phyloP scores from a whole-genome alignment of 1,140 invertebrate species.

The Batillaria attramentaria region DNA sequence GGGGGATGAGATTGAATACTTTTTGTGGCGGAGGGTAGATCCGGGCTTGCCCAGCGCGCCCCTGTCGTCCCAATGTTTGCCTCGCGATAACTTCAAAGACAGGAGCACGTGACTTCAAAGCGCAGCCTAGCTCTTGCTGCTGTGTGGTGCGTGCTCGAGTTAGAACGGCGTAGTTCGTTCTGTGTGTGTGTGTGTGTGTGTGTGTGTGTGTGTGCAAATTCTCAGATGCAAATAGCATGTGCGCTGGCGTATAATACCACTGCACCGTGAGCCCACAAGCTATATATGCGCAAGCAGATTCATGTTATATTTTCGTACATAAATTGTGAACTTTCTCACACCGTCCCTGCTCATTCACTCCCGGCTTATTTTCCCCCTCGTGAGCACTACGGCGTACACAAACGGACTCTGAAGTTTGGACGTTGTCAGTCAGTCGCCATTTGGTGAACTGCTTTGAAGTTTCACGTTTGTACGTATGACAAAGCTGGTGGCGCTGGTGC shows the following conservation, averaged over 20 bases:
- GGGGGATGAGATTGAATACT: too few relatives aligned
- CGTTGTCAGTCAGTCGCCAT: too few relatives aligned
- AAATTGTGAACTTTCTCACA: not conserved
- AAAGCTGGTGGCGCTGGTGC: too few relatives aligned
- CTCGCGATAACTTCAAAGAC: slow-evolving; percentile 4
- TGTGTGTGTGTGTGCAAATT: not conserved
- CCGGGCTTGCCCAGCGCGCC: not conserved
- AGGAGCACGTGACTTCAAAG: not conserved
- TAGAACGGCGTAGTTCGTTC: not conserved
- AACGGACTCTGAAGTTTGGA: too few relatives aligned
- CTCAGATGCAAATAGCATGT: not conserved
- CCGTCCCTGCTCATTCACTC: not conserved
- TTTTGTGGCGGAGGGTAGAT: too few relatives aligned
- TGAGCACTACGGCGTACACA: not conserved
- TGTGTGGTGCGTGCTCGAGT: slow-evolving; percentile 1
- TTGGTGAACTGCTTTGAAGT: too few relatives aligned
- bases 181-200: slow-evolving; percentile 8
- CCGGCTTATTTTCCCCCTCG: not conserved
- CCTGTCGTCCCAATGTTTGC: slow-evolving; percentile 12
- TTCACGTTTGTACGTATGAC: too few relatives aligned
- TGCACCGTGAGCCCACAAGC: too few relatives aligned
- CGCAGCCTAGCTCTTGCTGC: not conserved
- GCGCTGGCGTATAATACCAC: too few relatives aligned
- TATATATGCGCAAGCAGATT: not conserved
- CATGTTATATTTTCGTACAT: not conserved